These are phyloP conservation scores for Ceuthmochares aereus DNA, from an alignment of 2,113 vertebrate genomes.

Conservation along the genomic window DNA sequence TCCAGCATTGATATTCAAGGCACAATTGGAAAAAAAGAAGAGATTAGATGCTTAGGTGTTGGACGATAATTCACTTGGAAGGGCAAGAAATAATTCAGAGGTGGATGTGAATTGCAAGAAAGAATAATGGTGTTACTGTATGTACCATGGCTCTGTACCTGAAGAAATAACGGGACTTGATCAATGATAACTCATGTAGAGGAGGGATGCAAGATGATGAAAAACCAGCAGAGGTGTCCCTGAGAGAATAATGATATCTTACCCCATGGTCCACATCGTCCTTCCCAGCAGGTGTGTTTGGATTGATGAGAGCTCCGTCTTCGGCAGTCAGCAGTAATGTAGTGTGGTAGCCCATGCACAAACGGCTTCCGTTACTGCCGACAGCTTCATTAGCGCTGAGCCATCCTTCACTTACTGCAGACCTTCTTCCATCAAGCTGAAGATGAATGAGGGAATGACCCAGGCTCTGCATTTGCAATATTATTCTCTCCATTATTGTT, in stretches of 20 bases:
- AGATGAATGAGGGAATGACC: conserved; percentile 55
- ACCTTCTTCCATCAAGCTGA: conserved; percentile 60
- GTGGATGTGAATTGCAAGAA: conserved; percentile 53
- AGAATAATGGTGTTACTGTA: conserved; percentile 65
- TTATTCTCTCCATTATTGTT: conserved; percentile 49
- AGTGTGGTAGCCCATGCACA: conserved; percentile 62
- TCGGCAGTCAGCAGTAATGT: conserved; percentile 63
- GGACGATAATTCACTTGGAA: conserved; percentile 60
- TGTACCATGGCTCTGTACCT: conserved; percentile 40
- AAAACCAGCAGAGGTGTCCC: conserved; percentile 46
- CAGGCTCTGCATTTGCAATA: conserved; percentile 38
- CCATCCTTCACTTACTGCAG: conserved; percentile 68
- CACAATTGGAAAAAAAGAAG: not conserved
- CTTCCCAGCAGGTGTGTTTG: conserved; percentile 48
- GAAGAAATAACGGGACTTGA: conserved; percentile 71
- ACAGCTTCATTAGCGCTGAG: conserved; percentile 76
- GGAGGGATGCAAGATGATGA: conserved; percentile 57
- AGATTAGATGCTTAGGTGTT: not conserved
- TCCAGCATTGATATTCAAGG: conserved; percentile 18
- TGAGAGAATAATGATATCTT: conserved; percentile 66
- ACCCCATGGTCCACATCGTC: not conserved
- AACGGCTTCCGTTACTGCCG: conserved; percentile 33
- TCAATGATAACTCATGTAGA: conserved; percentile 62
- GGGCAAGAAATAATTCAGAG: conserved; percentile 64
- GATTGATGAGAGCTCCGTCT: conserved; percentile 68